Conservation (phyloP, 2,113 vertebrate species). For the Pleuronectes platessa region DNA sequence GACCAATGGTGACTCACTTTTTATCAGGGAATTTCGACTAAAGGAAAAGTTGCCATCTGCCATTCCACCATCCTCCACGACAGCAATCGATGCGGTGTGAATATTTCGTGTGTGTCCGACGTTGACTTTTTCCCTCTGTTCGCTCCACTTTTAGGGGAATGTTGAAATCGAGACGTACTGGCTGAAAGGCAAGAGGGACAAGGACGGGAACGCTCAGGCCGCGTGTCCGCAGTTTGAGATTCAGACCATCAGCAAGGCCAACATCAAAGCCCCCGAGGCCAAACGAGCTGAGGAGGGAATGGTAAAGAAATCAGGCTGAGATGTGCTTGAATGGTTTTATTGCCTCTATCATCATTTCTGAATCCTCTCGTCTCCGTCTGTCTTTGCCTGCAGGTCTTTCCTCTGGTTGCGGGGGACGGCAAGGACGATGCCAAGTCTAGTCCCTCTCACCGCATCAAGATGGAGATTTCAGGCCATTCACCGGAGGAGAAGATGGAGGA, state of each 20-base stretch:
- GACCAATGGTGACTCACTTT: constrained; percentile 22
- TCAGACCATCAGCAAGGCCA: constrained; percentile 73
- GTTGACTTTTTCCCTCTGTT: neutral
- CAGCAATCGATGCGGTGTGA: neutral
- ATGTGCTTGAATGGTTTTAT: constrained; percentile 15
- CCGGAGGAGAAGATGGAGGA: constrained; percentile 74
- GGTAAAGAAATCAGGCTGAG: constrained; percentile 48
- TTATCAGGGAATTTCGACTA: constrained; percentile 21
- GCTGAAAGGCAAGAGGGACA: constrained; percentile 82
- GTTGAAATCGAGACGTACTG: constrained; percentile 84
- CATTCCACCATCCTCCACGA: constrained; percentile 4
- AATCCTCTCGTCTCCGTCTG: constrained; percentile 2
- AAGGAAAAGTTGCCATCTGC: constrained; percentile 20
- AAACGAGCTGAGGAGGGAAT: constrained; percentile 60
- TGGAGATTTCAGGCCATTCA: constrained; percentile 76
- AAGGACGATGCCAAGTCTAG: constrained; percentile 77
- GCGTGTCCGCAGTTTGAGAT: constrained; percentile 81
- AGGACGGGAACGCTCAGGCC: constrained; percentile 81
- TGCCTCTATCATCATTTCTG: constrained; percentile 13
- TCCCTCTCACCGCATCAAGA: constrained; percentile 74
- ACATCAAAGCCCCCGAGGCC: constrained; percentile 63
- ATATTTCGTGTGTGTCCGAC: neutral
- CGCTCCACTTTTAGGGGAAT: constrained; percentile 62
- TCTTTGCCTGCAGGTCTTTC: constrained; percentile 66
- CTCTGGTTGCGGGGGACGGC: constrained; percentile 65